Evolutionary conservation across 1,140 invertebrate species (phyloP).

Genomic region (Pomacea maculata): DNA sequence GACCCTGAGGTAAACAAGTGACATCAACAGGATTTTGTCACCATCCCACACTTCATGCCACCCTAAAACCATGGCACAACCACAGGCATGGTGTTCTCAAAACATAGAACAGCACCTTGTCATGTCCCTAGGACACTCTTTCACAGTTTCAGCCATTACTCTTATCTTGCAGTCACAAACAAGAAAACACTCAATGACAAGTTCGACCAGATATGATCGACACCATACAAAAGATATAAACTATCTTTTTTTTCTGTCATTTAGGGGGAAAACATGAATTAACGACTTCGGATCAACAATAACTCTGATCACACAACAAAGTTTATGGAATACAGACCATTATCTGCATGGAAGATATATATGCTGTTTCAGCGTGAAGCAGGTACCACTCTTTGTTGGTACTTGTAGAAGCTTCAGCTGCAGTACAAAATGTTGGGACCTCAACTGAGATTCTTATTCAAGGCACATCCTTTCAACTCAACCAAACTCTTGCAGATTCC

Average conservation of each 20-base stretch:
- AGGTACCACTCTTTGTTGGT: too few relatives aligned
- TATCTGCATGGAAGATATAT: neutral
- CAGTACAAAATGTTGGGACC: conserved; percentile 6
- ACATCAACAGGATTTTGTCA: conserved; percentile 15
- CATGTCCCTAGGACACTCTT: neutral
- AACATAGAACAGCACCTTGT: conserved; percentile 18
- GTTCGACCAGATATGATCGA: too few relatives aligned
- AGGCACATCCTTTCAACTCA: conserved; percentile 18
- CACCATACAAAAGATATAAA: too few relatives aligned
- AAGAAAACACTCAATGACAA: too few relatives aligned
- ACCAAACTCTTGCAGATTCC: conserved; percentile 2
- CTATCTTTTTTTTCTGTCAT: too few relatives aligned
- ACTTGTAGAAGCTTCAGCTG: conserved; percentile 1
- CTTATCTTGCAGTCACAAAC: neutral
- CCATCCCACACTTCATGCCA: neutral
- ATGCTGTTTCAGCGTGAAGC: neutral
- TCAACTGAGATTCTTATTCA: conserved; percentile 20
- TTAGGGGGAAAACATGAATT: too few relatives aligned
- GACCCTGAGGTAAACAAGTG: conserved; percentile 18
- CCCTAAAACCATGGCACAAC: neutral
- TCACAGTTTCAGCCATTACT: neutral
- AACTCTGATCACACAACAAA: too few relatives aligned
- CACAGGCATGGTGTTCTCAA: neutral
- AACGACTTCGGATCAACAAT: too few relatives aligned
- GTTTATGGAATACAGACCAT: too few relatives aligned